Conservation (phyloP, 2,113 vertebrate genomes). For the Pituophis catenifer region DNA sequence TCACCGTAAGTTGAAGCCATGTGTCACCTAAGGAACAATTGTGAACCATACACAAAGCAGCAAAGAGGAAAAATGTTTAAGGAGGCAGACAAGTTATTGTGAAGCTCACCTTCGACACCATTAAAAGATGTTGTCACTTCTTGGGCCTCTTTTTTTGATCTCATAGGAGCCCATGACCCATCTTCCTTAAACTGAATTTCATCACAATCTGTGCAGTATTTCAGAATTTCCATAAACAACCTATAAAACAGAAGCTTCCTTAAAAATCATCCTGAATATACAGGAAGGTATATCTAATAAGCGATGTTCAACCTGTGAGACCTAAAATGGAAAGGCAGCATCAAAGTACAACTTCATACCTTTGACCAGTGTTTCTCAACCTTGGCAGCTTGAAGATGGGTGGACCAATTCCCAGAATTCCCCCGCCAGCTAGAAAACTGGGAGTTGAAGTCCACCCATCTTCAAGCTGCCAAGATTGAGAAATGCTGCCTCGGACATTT, state of each 20-base stretch:
- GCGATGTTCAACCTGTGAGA: background rate
- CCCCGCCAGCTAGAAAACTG: background rate
- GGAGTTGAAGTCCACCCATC: background rate
- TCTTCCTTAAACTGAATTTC: slow-evolving; percentile 99
- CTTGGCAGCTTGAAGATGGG: background rate
- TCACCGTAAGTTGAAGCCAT: background rate
- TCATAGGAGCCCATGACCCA: slow-evolving; percentile 96
- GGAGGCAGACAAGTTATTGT: rapidly evolving
- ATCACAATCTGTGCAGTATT: slow-evolving; percentile 94
- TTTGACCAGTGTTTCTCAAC: background rate
- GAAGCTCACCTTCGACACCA: slow-evolving; percentile 83
- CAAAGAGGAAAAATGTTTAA: background rate
- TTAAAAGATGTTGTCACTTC: slow-evolving; percentile 89
- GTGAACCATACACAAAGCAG: background rate
- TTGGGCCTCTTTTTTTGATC: slow-evolving; percentile 93
- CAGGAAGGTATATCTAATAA: background rate
- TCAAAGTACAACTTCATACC: background rate
- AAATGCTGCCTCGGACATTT: background rate
- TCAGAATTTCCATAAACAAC: slow-evolving; percentile 98
- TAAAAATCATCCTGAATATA: background rate
- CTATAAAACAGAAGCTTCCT: slow-evolving; percentile 63
- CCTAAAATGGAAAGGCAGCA: too few relatives aligned
- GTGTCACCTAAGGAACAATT: background rate
- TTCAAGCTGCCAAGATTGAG: background rate
- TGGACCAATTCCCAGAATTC: background rate